Evolutionary conservation across 1,140 invertebrate species (phyloP).

Genomic region (Drosophila sucinea): DNA sequence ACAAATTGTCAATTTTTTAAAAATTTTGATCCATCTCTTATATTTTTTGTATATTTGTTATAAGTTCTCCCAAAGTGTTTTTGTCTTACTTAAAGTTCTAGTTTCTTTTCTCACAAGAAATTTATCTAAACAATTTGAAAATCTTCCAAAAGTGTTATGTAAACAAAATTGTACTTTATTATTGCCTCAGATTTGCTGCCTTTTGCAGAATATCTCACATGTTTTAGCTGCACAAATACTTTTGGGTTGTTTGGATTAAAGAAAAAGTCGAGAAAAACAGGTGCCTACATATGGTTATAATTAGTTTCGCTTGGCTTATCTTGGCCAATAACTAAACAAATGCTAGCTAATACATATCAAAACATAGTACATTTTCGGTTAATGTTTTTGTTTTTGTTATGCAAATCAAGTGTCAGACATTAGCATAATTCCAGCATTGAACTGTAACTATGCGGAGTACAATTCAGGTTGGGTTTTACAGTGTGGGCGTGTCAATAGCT

Average conservation of each 20-base stretch:
- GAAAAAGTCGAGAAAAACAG: slow-evolving; percentile 24
- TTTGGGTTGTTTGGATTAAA: slow-evolving; percentile 49
- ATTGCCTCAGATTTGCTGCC: neutral
- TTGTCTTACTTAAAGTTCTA: neutral
- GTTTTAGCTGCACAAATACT: slow-evolving; percentile 36
- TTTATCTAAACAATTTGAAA: neutral
- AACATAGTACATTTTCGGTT: slow-evolving; percentile 25
- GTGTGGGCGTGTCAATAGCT: slow-evolving; percentile 50
- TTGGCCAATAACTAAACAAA: slow-evolving; percentile 45
- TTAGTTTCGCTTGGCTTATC: slow-evolving; percentile 55
- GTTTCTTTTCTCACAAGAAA: neutral
- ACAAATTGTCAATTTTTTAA: too few relatives aligned
- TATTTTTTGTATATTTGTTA: too few relatives aligned
- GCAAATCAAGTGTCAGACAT: slow-evolving; percentile 66
- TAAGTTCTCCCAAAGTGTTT: neutral
- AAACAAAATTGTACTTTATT: slow-evolving; percentile 6
- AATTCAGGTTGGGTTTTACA: neutral
- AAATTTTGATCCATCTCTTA: too few relatives aligned
- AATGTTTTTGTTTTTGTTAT: slow-evolving; percentile 58
- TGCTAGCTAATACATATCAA: slow-evolving; percentile 32
- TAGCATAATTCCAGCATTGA: slow-evolving; percentile 49
- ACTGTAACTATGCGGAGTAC: slow-evolving; percentile 31
- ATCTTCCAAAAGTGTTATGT: neutral
- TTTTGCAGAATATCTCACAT: slow-evolving; percentile 38
- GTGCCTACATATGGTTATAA: slow-evolving; percentile 61